A percentile compares a stretch with the other conserved stretches of the same genome.
These are phyloP conservation scores for Anguilla anguilla DNA, from an alignment of 2,797 vertebrate species.

Conservation along the genomic window DNA sequence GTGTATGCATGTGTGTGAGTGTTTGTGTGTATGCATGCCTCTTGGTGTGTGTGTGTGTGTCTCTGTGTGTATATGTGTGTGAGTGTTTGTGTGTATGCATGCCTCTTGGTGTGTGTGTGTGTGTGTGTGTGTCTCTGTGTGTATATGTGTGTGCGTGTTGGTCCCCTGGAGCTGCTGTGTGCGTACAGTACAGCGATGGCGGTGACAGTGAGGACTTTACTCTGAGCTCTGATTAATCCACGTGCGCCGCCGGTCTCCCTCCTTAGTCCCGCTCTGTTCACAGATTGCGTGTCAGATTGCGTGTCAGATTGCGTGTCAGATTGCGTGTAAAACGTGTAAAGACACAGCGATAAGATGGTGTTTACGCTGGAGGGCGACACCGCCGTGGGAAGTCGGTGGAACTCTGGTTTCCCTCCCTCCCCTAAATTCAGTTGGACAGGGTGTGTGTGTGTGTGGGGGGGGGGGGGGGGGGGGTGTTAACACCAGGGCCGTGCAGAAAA, in stretches of 20 bases:
- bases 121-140: neutral
- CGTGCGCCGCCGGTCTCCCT: neutral
- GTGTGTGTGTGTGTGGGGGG: no score
- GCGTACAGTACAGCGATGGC: no score
- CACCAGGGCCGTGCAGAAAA: no score
- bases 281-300: slow-evolving; percentile 43
- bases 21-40: no score
- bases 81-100: no score
- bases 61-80: neutral
- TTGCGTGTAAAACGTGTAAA: slow-evolving; percentile 3
- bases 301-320: slow-evolving; percentile 43
- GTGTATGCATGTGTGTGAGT: no score
- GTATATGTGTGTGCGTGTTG: neutral
- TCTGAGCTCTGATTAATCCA: neutral
- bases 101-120: no score
- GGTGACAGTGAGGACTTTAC: neutral
- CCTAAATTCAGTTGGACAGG: slow-evolving; percentile 34
- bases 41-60: neutral
- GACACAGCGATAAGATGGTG: slow-evolving; percentile 42
- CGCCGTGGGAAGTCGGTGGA: slow-evolving; percentile 32
- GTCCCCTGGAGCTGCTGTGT: neutral
- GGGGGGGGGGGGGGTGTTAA: no score
- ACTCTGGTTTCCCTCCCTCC: slow-evolving; percentile 18
- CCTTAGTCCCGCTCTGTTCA: neutral
- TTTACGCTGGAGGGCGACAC: slow-evolving; percentile 57